Conservation (phyloP, 2,797 vertebrate species). For the Phaenicophaeus curvirostris region DNA sequence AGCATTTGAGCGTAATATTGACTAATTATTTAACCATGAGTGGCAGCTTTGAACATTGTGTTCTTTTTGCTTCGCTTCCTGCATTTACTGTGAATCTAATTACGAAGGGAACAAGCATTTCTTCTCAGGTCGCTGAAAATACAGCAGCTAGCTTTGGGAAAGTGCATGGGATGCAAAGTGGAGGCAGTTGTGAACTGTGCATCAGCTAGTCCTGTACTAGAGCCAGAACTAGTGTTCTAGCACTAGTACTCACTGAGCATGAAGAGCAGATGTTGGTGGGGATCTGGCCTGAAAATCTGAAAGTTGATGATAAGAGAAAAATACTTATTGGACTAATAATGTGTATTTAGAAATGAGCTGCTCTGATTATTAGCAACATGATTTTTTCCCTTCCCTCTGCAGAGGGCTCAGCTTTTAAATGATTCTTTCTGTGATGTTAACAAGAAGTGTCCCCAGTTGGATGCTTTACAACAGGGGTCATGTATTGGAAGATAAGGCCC, state of each 20-base stretch:
- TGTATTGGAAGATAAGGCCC: not conserved
- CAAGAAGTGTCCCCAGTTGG: not conserved
- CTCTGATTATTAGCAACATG: not conserved
- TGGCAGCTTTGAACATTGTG: slow-evolving; percentile 75
- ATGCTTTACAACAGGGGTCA: not conserved
- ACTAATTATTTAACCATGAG: slow-evolving; percentile 78
- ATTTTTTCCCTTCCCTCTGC: not conserved
- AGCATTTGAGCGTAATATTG: slow-evolving; percentile 67
- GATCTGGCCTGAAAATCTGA: slow-evolving; percentile 10
- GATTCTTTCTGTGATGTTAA: not conserved
- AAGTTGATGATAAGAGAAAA: slow-evolving; percentile 17
- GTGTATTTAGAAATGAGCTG: not conserved
- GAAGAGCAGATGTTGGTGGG: not conserved
- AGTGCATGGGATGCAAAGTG: slow-evolving; percentile 12
- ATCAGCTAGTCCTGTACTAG: not conserved
- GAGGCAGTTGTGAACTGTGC: not conserved
- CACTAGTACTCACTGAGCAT: not conserved
- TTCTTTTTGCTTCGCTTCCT: slow-evolving; percentile 75
- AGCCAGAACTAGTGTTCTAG: not conserved
- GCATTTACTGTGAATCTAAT: slow-evolving; percentile 77
- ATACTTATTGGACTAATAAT: not conserved
- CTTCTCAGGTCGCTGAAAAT: slow-evolving; percentile 56
- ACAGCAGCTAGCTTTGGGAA: slow-evolving; percentile 26
- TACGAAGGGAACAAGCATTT: slow-evolving; percentile 60
- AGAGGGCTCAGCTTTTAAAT: not conserved